Conservation (phyloP, 2,797 vertebrate genomes). For the Molossus molossus region DNA sequence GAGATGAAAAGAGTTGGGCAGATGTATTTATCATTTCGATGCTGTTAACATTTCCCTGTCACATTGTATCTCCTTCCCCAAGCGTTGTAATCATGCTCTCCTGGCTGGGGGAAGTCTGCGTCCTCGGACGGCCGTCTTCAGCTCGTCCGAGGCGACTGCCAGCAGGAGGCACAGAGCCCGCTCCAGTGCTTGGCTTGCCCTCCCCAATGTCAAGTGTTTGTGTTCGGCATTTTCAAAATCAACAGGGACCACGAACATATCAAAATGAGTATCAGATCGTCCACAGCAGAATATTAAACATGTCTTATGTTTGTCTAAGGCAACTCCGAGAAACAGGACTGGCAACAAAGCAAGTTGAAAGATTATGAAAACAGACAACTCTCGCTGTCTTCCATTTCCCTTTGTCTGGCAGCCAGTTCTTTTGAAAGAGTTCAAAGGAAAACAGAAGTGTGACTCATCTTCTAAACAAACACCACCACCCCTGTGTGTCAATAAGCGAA, state of each 20-base stretch:
- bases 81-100: conserved; percentile 73
- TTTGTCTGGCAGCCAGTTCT: conserved; percentile 72
- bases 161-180: conserved; percentile 42
- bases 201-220: conserved; percentile 67
- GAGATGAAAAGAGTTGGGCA: conserved; percentile 58
- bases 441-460: conserved; percentile 65
- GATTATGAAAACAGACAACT: conserved; percentile 75
- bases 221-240: conserved; percentile 77
- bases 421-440: conserved; percentile 78
- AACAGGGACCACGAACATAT: conserved; percentile 67
- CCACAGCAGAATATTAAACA: conserved; percentile 74
- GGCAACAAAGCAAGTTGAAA: conserved; percentile 71
- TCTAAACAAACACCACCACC: conserved; percentile 68
- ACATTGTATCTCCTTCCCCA: not conserved
- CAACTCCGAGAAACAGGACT: conserved; percentile 72
- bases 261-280: conserved; percentile 73
- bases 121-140: not conserved
- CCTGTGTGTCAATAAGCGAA: conserved; percentile 64
- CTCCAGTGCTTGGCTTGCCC: conserved; percentile 68
- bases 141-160: conserved; percentile 62
- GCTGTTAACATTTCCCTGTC: conserved; percentile 50
- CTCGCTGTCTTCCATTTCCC: conserved; percentile 66
- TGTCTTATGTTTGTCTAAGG: conserved; percentile 75
- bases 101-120: conserved; percentile 73
- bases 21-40: conserved; percentile 56